Conservation (phyloP, 2,888 invertebrate genomes). For the Eupithecia inturbata region DNA sequence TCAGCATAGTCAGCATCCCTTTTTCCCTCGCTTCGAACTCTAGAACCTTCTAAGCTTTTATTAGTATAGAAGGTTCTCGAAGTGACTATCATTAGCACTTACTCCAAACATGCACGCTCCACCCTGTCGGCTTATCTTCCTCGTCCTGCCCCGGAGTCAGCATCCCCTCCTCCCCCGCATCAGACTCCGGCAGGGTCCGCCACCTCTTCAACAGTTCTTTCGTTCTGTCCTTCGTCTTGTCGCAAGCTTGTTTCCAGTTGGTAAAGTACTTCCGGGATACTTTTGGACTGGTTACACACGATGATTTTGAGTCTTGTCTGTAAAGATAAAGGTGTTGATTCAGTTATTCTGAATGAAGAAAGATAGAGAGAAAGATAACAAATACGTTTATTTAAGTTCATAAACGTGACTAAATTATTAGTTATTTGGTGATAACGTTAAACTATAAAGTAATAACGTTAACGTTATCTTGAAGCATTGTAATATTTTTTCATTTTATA, state of each 20-base stretch:
- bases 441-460: not conserved
- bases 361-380: not conserved
- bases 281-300: conserved; percentile 77
- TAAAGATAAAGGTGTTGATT: conserved; percentile 25
- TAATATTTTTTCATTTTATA: too few species aligned
- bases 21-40: too few species aligned
- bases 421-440: not conserved
- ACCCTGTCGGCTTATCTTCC: conserved; percentile 84
- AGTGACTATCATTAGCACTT: conserved; percentile 55
- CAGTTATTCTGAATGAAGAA: not conserved
- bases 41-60: too few species aligned
- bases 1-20: too few species aligned
- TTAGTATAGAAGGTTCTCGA: too few species aligned
- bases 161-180: conserved; percentile 67
- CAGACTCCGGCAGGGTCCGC: conserved; percentile 87
- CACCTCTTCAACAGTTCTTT: conserved; percentile 89
- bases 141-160: conserved; percentile 66
- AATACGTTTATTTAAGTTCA: too few species aligned
- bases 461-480: too few species aligned
- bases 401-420: not conserved
- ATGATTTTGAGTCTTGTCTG: conserved; percentile 77
- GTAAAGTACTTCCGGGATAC: conserved; percentile 89
- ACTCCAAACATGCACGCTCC: conserved; percentile 92
- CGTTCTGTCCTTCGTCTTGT: conserved; percentile 89
- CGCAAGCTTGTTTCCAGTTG: conserved; percentile 90